Conservation (phyloP, 30 jellyfish, hydroid and myxozoan genomes). For the Morbakka virulenta region DNA sequence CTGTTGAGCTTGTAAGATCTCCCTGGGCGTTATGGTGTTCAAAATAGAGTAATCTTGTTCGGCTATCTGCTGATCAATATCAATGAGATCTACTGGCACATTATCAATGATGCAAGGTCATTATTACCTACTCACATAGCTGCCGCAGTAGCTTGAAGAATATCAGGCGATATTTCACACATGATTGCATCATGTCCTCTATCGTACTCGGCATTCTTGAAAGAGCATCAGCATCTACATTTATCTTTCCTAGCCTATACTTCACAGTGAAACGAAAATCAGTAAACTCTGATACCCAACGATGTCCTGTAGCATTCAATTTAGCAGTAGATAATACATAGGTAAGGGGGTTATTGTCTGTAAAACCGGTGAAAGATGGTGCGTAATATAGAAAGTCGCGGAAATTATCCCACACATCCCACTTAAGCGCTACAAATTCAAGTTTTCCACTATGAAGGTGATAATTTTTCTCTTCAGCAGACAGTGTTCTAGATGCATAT, state of each 20-base stretch:
- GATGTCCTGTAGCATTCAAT: constrained; percentile 48
- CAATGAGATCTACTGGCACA: too few species aligned
- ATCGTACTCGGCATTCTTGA: constrained; percentile 39
- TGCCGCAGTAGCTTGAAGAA: constrained; percentile 29
- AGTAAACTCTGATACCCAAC: constrained; percentile 48
- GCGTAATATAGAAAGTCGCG: constrained; percentile 30
- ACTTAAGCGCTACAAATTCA: constrained; percentile 38
- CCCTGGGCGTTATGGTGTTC: background rate
- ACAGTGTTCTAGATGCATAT: constrained; percentile 23
- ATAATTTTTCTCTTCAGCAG: constrained; percentile 22
- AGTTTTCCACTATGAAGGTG: constrained; percentile 33
- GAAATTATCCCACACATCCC: constrained; percentile 50
- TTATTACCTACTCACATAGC: background rate
- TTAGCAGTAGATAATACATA: constrained; percentile 35
- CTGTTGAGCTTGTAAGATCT: constrained; percentile 16
- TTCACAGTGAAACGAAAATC: constrained; percentile 24
- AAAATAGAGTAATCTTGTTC: background rate
- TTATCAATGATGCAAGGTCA: background rate
- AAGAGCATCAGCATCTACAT: constrained; percentile 40
- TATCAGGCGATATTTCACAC: constrained; percentile 10
- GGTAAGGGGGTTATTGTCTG: constrained; percentile 50
- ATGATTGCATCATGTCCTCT: background rate
- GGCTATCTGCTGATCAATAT: background rate
- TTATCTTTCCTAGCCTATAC: constrained; percentile 39
- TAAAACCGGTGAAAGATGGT: constrained; percentile 11